These are phyloP conservation scores for Villa cingulata DNA, from an alignment of 2,888 invertebrate genomes.

Conservation along the genomic window DNA sequence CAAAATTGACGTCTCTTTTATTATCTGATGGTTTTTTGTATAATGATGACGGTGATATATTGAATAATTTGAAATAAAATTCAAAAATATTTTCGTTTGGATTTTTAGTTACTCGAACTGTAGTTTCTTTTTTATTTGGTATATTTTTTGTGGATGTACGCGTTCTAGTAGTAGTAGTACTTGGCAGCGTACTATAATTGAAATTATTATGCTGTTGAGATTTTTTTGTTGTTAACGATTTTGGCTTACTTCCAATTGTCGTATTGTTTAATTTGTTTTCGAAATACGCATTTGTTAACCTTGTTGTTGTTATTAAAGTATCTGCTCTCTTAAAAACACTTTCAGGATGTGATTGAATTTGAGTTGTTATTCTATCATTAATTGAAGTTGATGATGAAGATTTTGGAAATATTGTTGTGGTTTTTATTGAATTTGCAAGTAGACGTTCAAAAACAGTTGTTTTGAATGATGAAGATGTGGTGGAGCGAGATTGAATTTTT, in stretches of 20 bases:
- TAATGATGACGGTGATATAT: not conserved
- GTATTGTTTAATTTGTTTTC: not conserved
- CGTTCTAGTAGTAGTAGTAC: too few species aligned
- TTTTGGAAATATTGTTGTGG: conserved; percentile 2
- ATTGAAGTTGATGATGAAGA: not conserved
- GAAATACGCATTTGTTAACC: not conserved
- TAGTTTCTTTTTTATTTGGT: too few species aligned
- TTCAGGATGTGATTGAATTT: too few species aligned
- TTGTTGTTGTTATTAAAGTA: conserved; percentile 4
- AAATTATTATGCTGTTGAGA: too few species aligned
- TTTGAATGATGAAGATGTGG: too few species aligned
- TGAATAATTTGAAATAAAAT: not conserved
- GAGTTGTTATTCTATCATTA: too few species aligned
- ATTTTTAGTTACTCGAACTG: conserved; percentile 14
- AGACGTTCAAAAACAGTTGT: too few species aligned
- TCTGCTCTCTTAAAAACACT: too few species aligned
- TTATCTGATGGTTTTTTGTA: not conserved
- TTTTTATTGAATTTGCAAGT: too few species aligned
- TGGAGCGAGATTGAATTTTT: conserved; percentile 6
- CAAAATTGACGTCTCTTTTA: not conserved
- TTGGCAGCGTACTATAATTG: too few species aligned
- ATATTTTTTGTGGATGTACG: too few species aligned
- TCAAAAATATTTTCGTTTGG: conserved; percentile 1
- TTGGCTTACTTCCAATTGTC: not conserved
- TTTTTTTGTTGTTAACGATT: conserved; percentile 3